Evolutionary conservation across 2,888 invertebrate genomes (phyloP).

Genomic region (Seira sanloemensis): DNA sequence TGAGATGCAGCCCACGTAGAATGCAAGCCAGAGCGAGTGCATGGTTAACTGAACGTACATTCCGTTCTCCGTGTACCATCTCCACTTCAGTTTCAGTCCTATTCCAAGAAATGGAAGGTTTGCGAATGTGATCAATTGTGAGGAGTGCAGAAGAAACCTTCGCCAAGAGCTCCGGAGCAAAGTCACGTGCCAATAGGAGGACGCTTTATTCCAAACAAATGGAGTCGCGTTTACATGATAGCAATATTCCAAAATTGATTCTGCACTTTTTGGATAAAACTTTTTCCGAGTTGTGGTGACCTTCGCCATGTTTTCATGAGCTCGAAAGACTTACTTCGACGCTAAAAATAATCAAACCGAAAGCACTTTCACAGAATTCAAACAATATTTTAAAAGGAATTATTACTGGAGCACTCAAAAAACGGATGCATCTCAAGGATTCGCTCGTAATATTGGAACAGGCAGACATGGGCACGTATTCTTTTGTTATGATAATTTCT

Average conservation of each 20-base stretch:
- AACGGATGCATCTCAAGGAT: neutral
- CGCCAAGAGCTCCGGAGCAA: constrained; percentile 18
- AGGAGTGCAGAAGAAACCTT: neutral
- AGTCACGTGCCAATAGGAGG: constrained; percentile 15
- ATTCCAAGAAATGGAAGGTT: constrained; percentile 27
- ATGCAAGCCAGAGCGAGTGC: constrained; percentile 24
- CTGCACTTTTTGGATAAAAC: constrained; percentile 14
- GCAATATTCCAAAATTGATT: constrained; percentile 27
- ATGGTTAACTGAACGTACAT: constrained; percentile 24
- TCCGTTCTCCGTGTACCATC: constrained; percentile 1
- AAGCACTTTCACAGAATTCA: neutral
- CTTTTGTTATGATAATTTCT: constrained; percentile 5
- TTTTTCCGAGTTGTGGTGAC: neutral
- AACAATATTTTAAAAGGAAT: constrained; percentile 1
- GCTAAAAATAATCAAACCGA: no score
- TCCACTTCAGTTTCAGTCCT: neutral
- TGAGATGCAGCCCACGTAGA: constrained; percentile 29
- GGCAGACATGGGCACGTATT: neutral
- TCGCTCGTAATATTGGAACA: neutral
- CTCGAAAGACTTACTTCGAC: neutral
- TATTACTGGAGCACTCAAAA: neutral
- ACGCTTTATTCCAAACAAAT: constrained; percentile 16
- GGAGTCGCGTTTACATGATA: constrained; percentile 21
- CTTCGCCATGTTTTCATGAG: neutral
- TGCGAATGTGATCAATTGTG: constrained; percentile 30